phyloP scores from a whole-genome alignment of 2,888 invertebrate genomes.

The Diploptera punctata region DNA sequence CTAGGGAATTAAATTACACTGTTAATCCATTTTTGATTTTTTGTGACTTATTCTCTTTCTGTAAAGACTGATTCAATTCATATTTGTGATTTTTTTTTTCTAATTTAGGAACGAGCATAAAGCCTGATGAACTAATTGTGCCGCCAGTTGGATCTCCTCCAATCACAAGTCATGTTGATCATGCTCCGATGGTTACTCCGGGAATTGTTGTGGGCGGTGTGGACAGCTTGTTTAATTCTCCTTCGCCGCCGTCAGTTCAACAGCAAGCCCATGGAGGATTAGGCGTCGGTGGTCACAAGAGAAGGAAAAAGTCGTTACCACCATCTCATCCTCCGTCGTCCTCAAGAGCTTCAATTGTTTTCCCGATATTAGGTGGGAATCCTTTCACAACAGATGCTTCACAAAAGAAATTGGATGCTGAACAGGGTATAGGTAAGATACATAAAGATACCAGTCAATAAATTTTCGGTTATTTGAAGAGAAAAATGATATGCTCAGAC shows the following conservation, averaged over 20 bases:
- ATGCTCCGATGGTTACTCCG: conserved; percentile 34
- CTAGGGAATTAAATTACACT: too few relatives aligned
- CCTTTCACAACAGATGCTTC: conserved; percentile 31
- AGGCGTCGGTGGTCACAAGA: conserved; percentile 8
- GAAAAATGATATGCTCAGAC: too few relatives aligned
- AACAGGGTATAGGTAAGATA: conserved; percentile 35
- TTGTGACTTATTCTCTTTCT: too few relatives aligned
- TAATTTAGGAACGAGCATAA: conserved; percentile 10
- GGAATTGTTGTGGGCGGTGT: conserved; percentile 56
- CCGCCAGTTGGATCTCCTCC: conserved; percentile 24
- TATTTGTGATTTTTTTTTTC: too few relatives aligned
- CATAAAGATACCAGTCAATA: too few relatives aligned
- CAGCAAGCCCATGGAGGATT: conserved; percentile 27
- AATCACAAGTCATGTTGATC: conserved; percentile 24
- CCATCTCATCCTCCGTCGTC: conserved; percentile 65
- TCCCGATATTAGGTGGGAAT: conserved; percentile 67
- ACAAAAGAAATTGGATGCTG: conserved; percentile 36
- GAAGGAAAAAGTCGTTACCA: conserved; percentile 56
- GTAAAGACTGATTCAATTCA: too few relatives aligned
- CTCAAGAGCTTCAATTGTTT: conserved; percentile 77
- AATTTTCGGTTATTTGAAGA: too few relatives aligned
- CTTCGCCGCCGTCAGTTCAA: conserved; percentile 36
- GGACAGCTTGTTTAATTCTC: conserved; percentile 47
- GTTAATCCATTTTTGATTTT: too few relatives aligned
- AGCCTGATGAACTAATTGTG: conserved; percentile 31